Percentiles rank a stretch among this genome's conserved stretches.
These are phyloP conservation scores for Leptarthrus brevirostris DNA, from an alignment of 2,888 invertebrate species.

Conservation along the genomic window DNA sequence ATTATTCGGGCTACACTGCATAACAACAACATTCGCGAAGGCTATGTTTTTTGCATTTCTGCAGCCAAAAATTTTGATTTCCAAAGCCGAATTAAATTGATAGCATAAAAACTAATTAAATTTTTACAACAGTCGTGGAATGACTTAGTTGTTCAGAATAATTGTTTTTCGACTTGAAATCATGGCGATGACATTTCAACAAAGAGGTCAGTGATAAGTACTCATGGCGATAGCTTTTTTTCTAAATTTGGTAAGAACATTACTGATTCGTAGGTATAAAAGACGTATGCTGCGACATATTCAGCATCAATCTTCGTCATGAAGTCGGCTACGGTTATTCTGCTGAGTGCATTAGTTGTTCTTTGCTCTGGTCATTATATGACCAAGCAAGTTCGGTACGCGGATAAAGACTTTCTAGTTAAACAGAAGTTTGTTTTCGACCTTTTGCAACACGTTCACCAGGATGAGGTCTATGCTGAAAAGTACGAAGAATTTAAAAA, in stretches of 20 bases:
- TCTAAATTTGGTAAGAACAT: neutral
- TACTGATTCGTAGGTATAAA: constrained; percentile 16
- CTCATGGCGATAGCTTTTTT: neutral
- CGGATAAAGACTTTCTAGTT: constrained; percentile 69
- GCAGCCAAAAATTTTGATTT: too few species aligned
- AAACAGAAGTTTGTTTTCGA: constrained; percentile 70
- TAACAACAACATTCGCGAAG: too few species aligned
- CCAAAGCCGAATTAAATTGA: too few species aligned
- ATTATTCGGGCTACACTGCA: too few species aligned
- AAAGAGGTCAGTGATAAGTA: neutral
- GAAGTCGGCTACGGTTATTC: constrained; percentile 61
- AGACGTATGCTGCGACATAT: neutral
- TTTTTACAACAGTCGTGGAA: too few species aligned
- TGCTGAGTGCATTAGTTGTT: constrained; percentile 59
- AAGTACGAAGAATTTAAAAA: constrained; percentile 70
- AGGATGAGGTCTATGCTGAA: constrained; percentile 68
- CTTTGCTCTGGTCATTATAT: constrained; percentile 55
- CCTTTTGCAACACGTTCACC: constrained; percentile 71
- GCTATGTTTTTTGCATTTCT: too few species aligned
- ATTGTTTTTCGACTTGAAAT: too few species aligned
- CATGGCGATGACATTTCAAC: neutral
- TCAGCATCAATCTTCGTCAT: constrained; percentile 61
- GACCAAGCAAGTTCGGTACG: constrained; percentile 63
- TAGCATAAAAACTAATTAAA: too few species aligned
- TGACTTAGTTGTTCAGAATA: too few species aligned